Percentiles rank a stretch among this genome's conserved stretches.
These are phyloP conservation scores for Crepidodera aurea DNA, from an alignment of 2,888 invertebrate genomes.

Conservation along the genomic window DNA sequence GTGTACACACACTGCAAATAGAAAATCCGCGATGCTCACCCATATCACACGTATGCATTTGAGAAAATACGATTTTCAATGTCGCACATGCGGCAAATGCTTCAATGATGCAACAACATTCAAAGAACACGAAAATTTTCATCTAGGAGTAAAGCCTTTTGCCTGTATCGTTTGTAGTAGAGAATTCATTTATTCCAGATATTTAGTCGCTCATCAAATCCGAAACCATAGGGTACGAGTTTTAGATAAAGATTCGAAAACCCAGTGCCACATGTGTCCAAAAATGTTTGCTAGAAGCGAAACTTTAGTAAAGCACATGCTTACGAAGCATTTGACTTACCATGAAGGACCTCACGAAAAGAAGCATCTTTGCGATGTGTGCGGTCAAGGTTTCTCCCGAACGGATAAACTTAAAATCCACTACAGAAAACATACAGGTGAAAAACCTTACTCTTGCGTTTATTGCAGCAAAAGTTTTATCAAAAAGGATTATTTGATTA, in stretches of 20 bases:
- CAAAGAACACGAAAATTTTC: constrained; percentile 59
- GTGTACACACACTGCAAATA: constrained; percentile 44
- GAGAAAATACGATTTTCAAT: constrained; percentile 59
- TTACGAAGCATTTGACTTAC: constrained; percentile 51
- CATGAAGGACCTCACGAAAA: constrained; percentile 48
- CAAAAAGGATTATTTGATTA: constrained; percentile 62
- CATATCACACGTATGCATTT: constrained; percentile 47
- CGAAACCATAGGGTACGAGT: constrained; percentile 54
- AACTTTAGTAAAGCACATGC: constrained; percentile 61
- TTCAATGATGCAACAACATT: constrained; percentile 61
- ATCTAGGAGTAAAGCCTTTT: constrained; percentile 58
- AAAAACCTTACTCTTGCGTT: constrained; percentile 54
- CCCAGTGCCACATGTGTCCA: constrained; percentile 54
- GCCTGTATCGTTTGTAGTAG: constrained; percentile 61
- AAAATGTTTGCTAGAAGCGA: constrained; percentile 51
- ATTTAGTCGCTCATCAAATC: constrained; percentile 51
- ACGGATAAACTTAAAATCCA: constrained; percentile 55
- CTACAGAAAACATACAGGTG: constrained; percentile 55
- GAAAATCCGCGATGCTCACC: constrained; percentile 47
- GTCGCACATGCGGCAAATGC: constrained; percentile 63
- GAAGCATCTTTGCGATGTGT: constrained; percentile 55
- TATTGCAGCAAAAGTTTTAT: constrained; percentile 57
- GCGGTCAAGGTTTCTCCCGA: constrained; percentile 55
- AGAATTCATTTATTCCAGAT: constrained; percentile 56
- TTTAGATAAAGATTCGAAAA: constrained; percentile 59